Conservation (phyloP, 2,888 invertebrate species). For the Lasius fuliginosus region DNA sequence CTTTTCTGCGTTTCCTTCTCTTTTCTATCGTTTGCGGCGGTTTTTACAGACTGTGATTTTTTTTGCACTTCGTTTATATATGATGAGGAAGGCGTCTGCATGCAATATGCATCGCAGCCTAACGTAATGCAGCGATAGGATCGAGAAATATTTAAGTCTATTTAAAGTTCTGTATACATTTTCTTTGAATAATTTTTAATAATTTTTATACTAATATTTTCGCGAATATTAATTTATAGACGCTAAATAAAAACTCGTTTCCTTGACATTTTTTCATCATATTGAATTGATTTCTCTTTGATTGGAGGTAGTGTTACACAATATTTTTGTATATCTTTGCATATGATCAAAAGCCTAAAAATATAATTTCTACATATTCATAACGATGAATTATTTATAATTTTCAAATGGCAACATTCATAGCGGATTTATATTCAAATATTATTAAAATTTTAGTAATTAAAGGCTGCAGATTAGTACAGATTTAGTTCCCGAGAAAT, state of each 20-base stretch:
- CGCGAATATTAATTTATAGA: not conserved
- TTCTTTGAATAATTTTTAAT: not conserved
- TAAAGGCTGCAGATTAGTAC: not conserved
- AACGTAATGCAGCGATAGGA: not conserved
- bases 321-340: not conserved
- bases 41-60: constrained; percentile 30
- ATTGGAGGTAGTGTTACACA: not conserved
- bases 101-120: not conserved
- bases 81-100: not conserved
- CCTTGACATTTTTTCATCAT: not conserved
- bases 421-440: not conserved
- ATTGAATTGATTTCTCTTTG: not conserved
- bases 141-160: not conserved
- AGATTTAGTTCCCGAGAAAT: not conserved
- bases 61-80: constrained; percentile 1
- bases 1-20: constrained; percentile 42
- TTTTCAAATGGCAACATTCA: not conserved
- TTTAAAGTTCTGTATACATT: not conserved
- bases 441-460: not conserved
- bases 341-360: too few species aligned
- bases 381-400: not conserved
- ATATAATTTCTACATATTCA: not conserved
- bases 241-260: not conserved
- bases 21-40: constrained; percentile 26
- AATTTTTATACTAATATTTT: not conserved